These are phyloP conservation scores for Drosophila antonietae DNA, from an alignment of 2,888 invertebrate species.

Conservation along the genomic window DNA sequence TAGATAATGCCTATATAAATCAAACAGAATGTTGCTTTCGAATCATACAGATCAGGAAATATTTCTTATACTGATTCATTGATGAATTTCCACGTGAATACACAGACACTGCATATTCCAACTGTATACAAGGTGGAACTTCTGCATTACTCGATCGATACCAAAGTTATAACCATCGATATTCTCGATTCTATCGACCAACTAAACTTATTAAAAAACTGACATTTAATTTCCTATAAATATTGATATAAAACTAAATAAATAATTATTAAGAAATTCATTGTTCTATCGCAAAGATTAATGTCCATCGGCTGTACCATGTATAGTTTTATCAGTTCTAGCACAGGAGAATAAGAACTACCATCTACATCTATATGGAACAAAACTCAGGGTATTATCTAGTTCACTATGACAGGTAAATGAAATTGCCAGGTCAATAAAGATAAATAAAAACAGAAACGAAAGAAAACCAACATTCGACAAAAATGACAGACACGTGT, in stretches of 20 bases:
- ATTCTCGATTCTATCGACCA: neutral
- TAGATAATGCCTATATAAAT: neutral
- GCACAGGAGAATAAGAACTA: neutral
- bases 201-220: too few relatives aligned
- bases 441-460: neutral
- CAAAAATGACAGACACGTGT: slow-evolving; percentile 45
- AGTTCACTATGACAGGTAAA: neutral
- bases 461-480: slow-evolving; percentile 5
- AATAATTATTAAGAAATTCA: too few relatives aligned
- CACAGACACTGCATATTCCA: neutral
- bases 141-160: neutral
- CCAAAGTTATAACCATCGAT: neutral
- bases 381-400: neutral
- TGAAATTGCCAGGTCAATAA: slow-evolving; percentile 6
- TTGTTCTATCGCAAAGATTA: neutral
- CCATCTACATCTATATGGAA: too few relatives aligned
- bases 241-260: too few relatives aligned
- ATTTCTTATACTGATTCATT: neutral
- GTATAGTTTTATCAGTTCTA: neutral
- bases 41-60: neutral
- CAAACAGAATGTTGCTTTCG: neutral
- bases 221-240: too few relatives aligned
- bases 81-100: neutral
- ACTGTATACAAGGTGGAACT: neutral
- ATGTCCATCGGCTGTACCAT: neutral